These are phyloP conservation scores for Carassius auratus DNA, from an alignment of 2,113 vertebrate species.

Conservation along the genomic window DNA sequence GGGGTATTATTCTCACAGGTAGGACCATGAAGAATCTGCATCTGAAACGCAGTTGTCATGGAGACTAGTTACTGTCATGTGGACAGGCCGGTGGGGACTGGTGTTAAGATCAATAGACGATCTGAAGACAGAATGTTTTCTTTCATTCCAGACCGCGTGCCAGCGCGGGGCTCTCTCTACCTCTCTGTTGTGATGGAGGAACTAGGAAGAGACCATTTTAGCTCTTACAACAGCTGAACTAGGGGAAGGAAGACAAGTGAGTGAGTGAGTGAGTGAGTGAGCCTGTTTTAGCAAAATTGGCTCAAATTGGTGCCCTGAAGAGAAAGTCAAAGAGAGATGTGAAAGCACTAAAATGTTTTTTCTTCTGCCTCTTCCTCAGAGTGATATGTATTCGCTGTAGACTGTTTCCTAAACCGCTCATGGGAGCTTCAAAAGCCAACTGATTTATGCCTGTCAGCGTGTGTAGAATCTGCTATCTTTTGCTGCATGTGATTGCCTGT, in stretches of 20 bases:
- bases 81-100: slow-evolving; percentile 58
- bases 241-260: neutral
- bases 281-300: slow-evolving; percentile 32
- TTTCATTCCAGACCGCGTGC: neutral
- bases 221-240: slow-evolving; percentile 28
- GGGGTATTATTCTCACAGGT: slow-evolving; percentile 51
- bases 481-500: slow-evolving; percentile 52
- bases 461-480: slow-evolving; percentile 67
- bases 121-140: slow-evolving; percentile 38
- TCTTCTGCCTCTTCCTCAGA: slow-evolving; percentile 39
- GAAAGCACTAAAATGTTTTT: slow-evolving; percentile 47
- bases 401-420: slow-evolving; percentile 57
- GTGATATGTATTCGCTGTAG: slow-evolving; percentile 54
- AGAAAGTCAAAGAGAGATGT: slow-evolving; percentile 30
- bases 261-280: neutral
- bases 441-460: slow-evolving; percentile 67
- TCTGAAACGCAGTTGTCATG: slow-evolving; percentile 68
- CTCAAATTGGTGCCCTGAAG: slow-evolving; percentile 35
- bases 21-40: slow-evolving; percentile 51
- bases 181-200: slow-evolving; percentile 16
- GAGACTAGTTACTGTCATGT: slow-evolving; percentile 70
- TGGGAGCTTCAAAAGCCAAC: slow-evolving; percentile 68
- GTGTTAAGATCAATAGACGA: slow-evolving; percentile 40
- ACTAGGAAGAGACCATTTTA: slow-evolving; percentile 21
- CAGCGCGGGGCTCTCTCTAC: neutral